Conservation (phyloP, 2,797 vertebrate genomes). For the Tauraco hartlaubi region DNA sequence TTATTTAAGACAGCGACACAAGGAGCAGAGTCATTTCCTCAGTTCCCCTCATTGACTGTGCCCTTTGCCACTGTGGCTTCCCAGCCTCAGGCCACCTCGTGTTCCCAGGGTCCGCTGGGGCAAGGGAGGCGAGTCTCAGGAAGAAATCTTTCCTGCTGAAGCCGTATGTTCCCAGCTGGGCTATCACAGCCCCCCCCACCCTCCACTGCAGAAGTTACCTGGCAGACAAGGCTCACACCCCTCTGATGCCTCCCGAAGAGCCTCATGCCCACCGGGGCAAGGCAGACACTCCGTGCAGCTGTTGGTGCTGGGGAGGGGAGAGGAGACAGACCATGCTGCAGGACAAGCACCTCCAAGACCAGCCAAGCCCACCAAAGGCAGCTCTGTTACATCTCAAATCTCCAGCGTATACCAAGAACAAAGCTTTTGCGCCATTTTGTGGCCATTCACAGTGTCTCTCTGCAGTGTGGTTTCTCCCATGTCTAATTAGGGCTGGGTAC, state of each 20-base stretch:
- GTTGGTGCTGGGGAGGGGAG: constrained; percentile 76
- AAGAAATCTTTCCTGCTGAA: rapidly evolving
- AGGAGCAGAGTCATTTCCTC: not conserved
- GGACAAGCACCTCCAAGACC: not conserved
- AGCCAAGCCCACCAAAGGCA: not conserved
- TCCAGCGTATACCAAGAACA: not conserved
- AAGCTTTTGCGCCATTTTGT: not conserved
- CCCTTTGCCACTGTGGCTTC: not conserved
- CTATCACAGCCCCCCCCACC: not conserved
- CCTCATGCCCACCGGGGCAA: constrained; percentile 85
- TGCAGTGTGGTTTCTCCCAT: not conserved
- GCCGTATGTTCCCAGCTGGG: rapidly evolving
- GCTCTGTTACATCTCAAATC: not conserved
- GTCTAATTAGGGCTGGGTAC: not conserved
- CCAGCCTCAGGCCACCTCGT: not conserved
- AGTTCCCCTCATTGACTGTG: rapidly evolving
- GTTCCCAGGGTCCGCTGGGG: not conserved
- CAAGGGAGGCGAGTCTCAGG: rapidly evolving
- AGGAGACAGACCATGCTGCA: not conserved
- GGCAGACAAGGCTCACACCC: constrained; percentile 83
- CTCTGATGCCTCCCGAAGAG: constrained; percentile 76
- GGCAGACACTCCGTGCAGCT: constrained; percentile 79
- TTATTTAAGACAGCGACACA: not conserved
- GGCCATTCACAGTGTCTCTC: rapidly evolving
- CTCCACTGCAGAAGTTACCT: constrained; percentile 70